phyloP scores from a whole-genome alignment of 2,797 vertebrate genomes.

The Gambelia wislizenii region DNA sequence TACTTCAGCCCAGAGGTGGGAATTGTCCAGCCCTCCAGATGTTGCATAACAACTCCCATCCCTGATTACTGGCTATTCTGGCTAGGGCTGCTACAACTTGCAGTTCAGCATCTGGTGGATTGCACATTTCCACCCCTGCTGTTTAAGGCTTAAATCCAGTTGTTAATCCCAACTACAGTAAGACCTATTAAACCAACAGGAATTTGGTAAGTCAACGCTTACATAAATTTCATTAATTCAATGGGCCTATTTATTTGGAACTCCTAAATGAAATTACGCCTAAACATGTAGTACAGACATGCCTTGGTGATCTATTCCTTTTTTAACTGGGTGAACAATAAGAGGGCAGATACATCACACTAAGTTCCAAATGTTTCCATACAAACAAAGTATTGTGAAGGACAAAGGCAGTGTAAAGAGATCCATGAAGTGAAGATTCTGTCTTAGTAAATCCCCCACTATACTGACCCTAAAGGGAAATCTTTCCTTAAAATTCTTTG shows the following conservation, averaged over 20 bases:
- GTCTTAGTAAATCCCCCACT: constrained; percentile 45
- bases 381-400: constrained; percentile 13
- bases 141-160: no score
- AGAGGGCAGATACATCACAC: background rate
- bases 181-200: no score
- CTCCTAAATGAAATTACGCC: background rate
- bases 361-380: constrained; percentile 29
- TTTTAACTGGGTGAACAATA: background rate
- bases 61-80: no score
- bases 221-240: no score
- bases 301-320: background rate
- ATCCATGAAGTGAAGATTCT: constrained; percentile 11
- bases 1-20: background rate
- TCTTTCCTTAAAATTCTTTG: constrained; percentile 30
- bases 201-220: no score
- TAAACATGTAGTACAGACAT: background rate
- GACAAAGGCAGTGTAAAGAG: constrained; percentile 40
- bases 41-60: no score
- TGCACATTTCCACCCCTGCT: no score
- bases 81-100: no score
- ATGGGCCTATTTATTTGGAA: background rate
- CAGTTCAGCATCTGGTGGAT: no score
- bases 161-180: no score
- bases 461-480: constrained; percentile 31
- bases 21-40: no score